Percentiles rank a stretch among this genome's conserved stretches.
Evolutionary conservation across 1,140 invertebrate species (phyloP).

Genomic region (Penaeus indicus): DNA sequence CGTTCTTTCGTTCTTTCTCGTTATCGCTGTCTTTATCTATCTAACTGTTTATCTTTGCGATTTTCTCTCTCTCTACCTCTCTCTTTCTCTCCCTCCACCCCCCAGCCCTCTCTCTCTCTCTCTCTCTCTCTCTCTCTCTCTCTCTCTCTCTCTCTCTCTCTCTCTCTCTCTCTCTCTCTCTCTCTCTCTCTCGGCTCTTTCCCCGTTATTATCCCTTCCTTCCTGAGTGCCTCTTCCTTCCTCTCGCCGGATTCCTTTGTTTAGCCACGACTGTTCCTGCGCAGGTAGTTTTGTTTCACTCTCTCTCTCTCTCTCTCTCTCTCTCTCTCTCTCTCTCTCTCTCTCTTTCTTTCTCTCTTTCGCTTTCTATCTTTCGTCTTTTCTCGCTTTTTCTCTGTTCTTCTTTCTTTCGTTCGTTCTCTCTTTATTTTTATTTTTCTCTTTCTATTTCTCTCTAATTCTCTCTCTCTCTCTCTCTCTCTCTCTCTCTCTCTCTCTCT

Average conservation of each 20-base stretch:
- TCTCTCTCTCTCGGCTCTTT: no score
- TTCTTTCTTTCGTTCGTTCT: not conserved
- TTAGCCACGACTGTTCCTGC: no score
- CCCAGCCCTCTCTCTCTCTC: constrained; percentile 48
- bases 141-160: constrained; percentile 47
- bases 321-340: constrained; percentile 56
- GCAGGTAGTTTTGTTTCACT: no score
- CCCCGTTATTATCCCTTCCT: no score
- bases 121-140: constrained; percentile 15
- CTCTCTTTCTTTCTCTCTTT: constrained; percentile 36
- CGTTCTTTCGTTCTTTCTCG: constrained; percentile 49
- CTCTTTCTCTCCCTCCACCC: constrained; percentile 21
- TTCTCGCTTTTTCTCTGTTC: not conserved
- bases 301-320: not conserved
- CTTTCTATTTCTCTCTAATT: not conserved
- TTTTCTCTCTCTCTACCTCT: constrained; percentile 8
- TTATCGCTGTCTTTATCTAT: constrained; percentile 45
- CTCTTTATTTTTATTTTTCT: not conserved
- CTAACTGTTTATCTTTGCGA: constrained; percentile 1
- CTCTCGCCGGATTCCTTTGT: no score
- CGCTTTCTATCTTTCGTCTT: not conserved
- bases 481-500: constrained; percentile 16
- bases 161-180: no score
- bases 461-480: constrained; percentile 2
- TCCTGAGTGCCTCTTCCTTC: no score